Conservation (phyloP, 2,113 vertebrate species). For the Gallinago media region DNA sequence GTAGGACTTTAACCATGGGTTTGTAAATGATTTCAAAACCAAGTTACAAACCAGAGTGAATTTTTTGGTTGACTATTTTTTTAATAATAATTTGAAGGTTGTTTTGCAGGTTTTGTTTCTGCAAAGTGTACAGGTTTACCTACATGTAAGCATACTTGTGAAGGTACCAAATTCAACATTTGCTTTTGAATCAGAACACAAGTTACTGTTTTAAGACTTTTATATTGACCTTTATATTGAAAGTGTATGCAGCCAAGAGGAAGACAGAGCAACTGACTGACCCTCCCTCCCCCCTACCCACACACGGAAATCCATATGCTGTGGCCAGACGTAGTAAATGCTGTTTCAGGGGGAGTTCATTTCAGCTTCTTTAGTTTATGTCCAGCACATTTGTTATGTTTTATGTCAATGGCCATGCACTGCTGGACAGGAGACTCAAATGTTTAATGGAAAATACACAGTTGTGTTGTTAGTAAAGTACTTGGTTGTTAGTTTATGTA, state of each 20-base stretch:
- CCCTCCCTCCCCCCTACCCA: background rate
- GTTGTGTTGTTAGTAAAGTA: background rate
- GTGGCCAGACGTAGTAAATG: background rate
- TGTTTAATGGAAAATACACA: background rate
- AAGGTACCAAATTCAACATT: background rate
- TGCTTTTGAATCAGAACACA: background rate
- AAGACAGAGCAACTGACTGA: background rate
- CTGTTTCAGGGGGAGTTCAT: background rate
- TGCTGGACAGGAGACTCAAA: background rate
- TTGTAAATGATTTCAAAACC: slow-evolving; percentile 57
- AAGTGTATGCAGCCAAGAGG: background rate
- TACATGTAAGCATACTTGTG: background rate
- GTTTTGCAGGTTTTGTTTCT: background rate
- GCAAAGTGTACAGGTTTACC: background rate
- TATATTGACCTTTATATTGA: background rate
- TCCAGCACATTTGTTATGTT: background rate
- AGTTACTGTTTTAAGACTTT: background rate
- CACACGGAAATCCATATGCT: background rate
- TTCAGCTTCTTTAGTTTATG: background rate
- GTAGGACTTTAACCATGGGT: slow-evolving; percentile 29
- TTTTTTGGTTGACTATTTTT: background rate
- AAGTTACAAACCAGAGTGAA: background rate
- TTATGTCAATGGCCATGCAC: background rate
- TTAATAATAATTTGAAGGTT: background rate
- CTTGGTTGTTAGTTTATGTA: background rate